Evolutionary conservation across 2,888 invertebrate species (phyloP).

Genomic region (Prenolepis imparis): DNA sequence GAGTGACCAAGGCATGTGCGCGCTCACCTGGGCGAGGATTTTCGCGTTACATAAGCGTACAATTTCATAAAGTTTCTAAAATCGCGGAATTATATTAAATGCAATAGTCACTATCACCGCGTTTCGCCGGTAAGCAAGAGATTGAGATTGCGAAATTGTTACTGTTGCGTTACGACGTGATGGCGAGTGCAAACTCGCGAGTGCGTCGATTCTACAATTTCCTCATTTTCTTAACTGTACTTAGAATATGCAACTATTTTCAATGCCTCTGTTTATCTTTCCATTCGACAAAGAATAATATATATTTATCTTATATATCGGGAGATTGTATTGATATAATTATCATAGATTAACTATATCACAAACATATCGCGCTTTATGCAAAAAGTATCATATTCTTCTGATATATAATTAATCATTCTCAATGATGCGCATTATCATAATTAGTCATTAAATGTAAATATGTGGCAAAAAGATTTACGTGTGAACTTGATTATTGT

Average conservation of each 20-base stretch:
- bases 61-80: slow-evolving; percentile 66
- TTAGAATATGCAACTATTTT: not conserved
- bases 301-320: not conserved
- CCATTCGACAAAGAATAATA: not conserved
- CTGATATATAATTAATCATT: not conserved
- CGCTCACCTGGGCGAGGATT: slow-evolving; percentile 21
- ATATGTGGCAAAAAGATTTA: no score
- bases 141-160: slow-evolving; percentile 22
- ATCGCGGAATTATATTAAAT: slow-evolving; percentile 35
- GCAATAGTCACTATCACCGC: not conserved
- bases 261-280: not conserved
- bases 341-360: not conserved
- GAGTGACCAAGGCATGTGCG: not conserved
- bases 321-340: not conserved
- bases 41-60: slow-evolving; percentile 49
- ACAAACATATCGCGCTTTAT: not conserved
- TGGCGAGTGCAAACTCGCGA: not conserved
- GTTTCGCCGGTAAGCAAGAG: not conserved
- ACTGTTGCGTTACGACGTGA: not conserved
- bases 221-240: not conserved
- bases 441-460: no score
- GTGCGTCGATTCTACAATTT: not conserved
- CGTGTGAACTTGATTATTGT: not conserved
- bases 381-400: not conserved
- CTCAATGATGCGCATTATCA: not conserved